Base-by-base conservation (phyloP, 2,888 invertebrate genomes). In the Anthophora plumipes region DNA sequence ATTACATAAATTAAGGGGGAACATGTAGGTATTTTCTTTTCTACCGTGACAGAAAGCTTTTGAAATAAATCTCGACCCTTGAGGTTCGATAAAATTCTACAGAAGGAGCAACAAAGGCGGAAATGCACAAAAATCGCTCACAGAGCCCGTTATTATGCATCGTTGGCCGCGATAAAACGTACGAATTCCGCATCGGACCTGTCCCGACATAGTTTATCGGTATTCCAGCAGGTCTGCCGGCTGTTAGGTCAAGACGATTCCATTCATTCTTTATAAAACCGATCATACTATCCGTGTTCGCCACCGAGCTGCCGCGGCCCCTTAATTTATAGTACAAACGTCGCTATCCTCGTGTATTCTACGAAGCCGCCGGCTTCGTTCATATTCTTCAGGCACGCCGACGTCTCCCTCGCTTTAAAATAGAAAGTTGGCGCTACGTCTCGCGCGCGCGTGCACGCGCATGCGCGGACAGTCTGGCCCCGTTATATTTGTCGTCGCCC, bases 341-440 rank as follows among this genome's bases (percentile, higher is more conserved):
- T 80, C 79, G 84, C 84, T 87, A 87, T 82, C 80, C 71, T 48
- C 80, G 85, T 59, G 68, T 76, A 73, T 87, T 87, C 84, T 85
- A 85, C 85, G 87, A 87, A 87, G 75, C 68, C 70, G 69, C 67
- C 52, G 55, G 73, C 77, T 88, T 87, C 88, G 87, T 87, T 87
- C 85, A 85, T 87, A 87, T 87, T 87, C 87, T 63, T 77, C 52
- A 69, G 48, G 80, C 85, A 79, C 77, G 68, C 77, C 86, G 68
- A 80, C 86, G 85, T 87, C 84, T 88, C 84, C 84, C 84, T 85
- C 86, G 88, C 85, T 87, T 87, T 88, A 87, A 87, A 87, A 88
- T 87, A 87, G 87, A 87, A 87, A 87, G 88, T 85, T 82, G 84
- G 80, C 80, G 85, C 74, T 85, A 81, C 71, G 82, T 80, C 79